phyloP scores from a whole-genome alignment of 2,113 vertebrate genomes.

The Heterotis niloticus region DNA sequence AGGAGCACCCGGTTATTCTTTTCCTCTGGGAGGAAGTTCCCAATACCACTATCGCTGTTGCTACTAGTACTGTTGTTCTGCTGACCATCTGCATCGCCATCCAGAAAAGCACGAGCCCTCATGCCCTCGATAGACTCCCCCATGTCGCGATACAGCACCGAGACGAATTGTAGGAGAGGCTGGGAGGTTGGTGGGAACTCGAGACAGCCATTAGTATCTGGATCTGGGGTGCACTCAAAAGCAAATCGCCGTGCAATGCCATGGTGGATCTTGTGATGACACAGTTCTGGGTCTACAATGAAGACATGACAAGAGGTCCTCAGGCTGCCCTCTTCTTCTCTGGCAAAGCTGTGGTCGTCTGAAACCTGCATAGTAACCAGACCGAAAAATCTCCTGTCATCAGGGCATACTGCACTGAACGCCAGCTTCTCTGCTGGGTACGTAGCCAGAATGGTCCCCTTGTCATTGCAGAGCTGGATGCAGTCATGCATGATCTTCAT shows the following conservation, averaged over 20 bases:
- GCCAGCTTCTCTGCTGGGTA: conserved; percentile 95
- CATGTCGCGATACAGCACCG: conserved; percentile 93
- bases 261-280: conserved; percentile 85
- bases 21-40: conserved; percentile 90
- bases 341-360: conserved; percentile 66
- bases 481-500: conserved; percentile 95
- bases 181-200: conserved; percentile 91
- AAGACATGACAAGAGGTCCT: conserved; percentile 97
- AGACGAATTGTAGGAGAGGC: conserved; percentile 90
- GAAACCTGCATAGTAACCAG: conserved; percentile 91
- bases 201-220: conserved; percentile 87
- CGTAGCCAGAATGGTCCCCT: conserved; percentile 74
- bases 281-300: conserved; percentile 92
- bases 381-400: conserved; percentile 89
- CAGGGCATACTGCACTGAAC: conserved; percentile 92
- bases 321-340: conserved; percentile 74
- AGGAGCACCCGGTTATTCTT: conserved; percentile 83
- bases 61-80: conserved; percentile 94
- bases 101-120: conserved; percentile 84
- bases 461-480: conserved; percentile 82
- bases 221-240: conserved; percentile 89
- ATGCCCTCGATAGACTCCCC: conserved; percentile 90
- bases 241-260: conserved; percentile 83
- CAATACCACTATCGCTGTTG: conserved; percentile 94
- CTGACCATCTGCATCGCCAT: conserved; percentile 82